These are phyloP conservation scores for Embidobia sp. DNA, from an alignment of 2,888 invertebrate genomes.

Conservation along the genomic window DNA sequence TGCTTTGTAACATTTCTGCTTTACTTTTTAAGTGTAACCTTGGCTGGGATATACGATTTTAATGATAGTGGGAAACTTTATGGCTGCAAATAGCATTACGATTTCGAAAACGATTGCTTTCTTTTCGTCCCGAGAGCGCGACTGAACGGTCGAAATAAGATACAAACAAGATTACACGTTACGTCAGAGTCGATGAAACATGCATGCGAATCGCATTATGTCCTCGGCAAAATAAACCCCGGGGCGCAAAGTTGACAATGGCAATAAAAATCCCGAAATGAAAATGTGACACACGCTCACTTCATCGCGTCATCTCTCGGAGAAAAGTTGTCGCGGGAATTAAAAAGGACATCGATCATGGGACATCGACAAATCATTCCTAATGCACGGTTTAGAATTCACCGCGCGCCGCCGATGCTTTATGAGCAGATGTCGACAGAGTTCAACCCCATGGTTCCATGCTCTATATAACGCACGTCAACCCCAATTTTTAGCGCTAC, in stretches of 20 bases:
- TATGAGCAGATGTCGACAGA: conserved; percentile 60
- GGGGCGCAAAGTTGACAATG: conserved; percentile 15
- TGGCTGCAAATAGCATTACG: not conserved
- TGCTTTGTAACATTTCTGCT: conserved; percentile 20
- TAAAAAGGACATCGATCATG: conserved; percentile 67
- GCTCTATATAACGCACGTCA: conserved; percentile 53
- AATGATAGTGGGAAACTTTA: not conserved
- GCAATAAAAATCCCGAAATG: conserved; percentile 41
- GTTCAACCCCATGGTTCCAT: conserved; percentile 41
- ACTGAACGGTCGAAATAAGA: not conserved
- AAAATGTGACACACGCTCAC: conserved; percentile 48
- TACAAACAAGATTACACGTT: no score
- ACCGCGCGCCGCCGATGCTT: conserved; percentile 66
- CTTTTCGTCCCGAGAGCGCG: not conserved
- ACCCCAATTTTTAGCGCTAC: conserved; percentile 59
- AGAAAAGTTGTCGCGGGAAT: conserved; percentile 52
- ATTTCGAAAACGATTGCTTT: not conserved
- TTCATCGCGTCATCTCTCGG: conserved; percentile 35
- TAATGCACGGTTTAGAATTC: conserved; percentile 75
- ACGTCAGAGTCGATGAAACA: conserved; percentile 8
- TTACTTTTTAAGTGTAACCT: conserved; percentile 3
- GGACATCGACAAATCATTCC: conserved; percentile 70
- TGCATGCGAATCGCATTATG: conserved; percentile 13
- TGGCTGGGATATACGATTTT: not conserved
- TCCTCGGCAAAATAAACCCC: not conserved